Percentiles rank a stretch among this genome's conserved stretches.
phyloP scores from a whole-genome alignment of 1,140 invertebrate genomes.

The Cotesia glomerata region DNA sequence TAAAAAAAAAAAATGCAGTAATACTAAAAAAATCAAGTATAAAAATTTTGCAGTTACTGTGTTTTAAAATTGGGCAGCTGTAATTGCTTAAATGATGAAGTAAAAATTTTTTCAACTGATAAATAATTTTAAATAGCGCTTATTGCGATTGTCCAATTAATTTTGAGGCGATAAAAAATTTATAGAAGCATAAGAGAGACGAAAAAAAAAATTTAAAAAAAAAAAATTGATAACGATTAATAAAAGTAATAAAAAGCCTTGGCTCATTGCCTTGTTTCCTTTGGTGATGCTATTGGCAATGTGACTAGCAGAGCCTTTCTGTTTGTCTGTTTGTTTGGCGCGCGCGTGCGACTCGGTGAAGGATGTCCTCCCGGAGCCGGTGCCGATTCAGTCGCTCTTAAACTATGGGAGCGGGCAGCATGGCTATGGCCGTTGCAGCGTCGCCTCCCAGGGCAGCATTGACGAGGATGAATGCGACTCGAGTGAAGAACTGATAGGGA shows the following conservation, averaged over 20 bases:
- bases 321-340: constrained; percentile 61
- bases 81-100: too few relatives aligned
- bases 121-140: neutral
- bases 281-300: constrained; percentile 50
- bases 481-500: constrained; percentile 61
- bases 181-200: neutral
- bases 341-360: constrained; percentile 47
- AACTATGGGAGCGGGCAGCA: constrained; percentile 57
- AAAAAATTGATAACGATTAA: neutral
- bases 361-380: constrained; percentile 47
- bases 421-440: constrained; percentile 58
- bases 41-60: too few relatives aligned
- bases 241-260: constrained; percentile 4
- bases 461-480: constrained; percentile 63
- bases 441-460: constrained; percentile 59
- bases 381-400: constrained; percentile 58
- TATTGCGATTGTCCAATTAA: neutral
- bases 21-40: too few relatives aligned
- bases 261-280: constrained; percentile 36
- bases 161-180: neutral
- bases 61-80: too few relatives aligned
- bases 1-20: too few relatives aligned
- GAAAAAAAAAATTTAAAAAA: neutral
- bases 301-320: constrained; percentile 58
- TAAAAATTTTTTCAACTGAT: too few relatives aligned